Evolutionary conservation across 2,888 invertebrate species (phyloP), one percentile per base, ranked within the genome.

Genomic region (Aleiodes alternator): DNA sequence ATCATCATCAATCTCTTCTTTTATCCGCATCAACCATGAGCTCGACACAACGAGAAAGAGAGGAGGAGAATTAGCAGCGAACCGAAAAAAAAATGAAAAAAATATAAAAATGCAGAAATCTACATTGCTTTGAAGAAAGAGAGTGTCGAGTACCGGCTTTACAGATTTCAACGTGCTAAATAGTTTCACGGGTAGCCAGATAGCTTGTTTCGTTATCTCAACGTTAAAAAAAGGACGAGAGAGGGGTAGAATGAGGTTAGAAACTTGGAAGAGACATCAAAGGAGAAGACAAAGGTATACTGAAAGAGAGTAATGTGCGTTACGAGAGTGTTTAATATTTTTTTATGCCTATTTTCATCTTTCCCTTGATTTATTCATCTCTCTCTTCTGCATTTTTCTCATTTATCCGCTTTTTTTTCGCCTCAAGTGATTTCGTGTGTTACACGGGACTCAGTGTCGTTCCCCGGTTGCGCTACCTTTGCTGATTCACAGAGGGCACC

Each of bases 211-310:
- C 64, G 43, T 72, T 69, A 69, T 72, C 71, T 69, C 72, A 69
- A 31, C 69, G 59, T 76, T 69, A 59, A 57, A 71, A 69, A 69
- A 64, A 71, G 55, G 55, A 72, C 59, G 68, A 69, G 66, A 57
- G 53, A 55, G 53, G 68, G 57, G 56, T 72, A 57, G 59, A 57
- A 31, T 51, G 50, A 53, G 50, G 50, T 64, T 48, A 29, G 16
- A 43, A 48, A 43, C 43, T 43, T 64, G 48, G 16, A 43, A 64
- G 64, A 8, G 12, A 64, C 64, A 64, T 64, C 16, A 64, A 64
- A 64, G 61, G 23, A 4, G 43, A 48, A 43, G 64, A 38, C 16
- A 64, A 43, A 64, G 16, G 16, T 16, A 64, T 48, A 64, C 43
- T 48, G 11, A 64, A 43, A 64, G 16, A 48, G 43, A 23, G 64